These are phyloP conservation scores for Tetrao urogallus DNA, from an alignment of 2,113 vertebrate genomes.

Conservation along the genomic window DNA sequence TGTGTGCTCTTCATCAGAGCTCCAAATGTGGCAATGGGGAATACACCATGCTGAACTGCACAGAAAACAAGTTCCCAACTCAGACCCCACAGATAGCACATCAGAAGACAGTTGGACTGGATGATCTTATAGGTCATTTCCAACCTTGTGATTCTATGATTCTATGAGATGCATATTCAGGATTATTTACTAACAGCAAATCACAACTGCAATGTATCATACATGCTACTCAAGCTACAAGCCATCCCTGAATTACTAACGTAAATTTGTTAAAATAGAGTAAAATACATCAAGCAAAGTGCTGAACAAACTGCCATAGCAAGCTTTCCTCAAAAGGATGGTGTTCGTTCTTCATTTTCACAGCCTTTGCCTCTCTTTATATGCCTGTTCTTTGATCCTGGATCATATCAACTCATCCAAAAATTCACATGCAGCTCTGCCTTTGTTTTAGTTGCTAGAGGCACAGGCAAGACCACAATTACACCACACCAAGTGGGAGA, in stretches of 20 bases:
- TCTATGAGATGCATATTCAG: background rate
- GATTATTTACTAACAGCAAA: background rate
- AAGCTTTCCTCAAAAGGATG: background rate
- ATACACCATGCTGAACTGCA: background rate
- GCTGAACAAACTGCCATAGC: background rate
- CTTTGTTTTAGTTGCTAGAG: background rate
- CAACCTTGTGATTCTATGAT: too few species aligned
- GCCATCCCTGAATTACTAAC: background rate
- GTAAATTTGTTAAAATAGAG: background rate
- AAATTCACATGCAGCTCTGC: background rate
- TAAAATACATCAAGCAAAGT: background rate
- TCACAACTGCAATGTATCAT: background rate
- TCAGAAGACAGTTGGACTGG: too few species aligned
- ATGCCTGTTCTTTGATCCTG: background rate
- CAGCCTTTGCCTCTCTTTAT: background rate
- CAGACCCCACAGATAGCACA: background rate
- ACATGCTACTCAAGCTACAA: background rate
- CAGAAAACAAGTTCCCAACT: fast-evolving
- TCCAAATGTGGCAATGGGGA: background rate
- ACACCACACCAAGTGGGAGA: background rate
- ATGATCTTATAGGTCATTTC: too few species aligned
- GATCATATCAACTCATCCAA: background rate
- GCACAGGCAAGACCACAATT: background rate
- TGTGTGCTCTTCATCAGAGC: background rate
- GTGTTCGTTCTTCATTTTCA: background rate